Percentiles rank a stretch among this genome's conserved stretches.
These are phyloP conservation scores for Conger conger DNA, from an alignment of 2,113 vertebrate genomes.

Conservation along the genomic window DNA sequence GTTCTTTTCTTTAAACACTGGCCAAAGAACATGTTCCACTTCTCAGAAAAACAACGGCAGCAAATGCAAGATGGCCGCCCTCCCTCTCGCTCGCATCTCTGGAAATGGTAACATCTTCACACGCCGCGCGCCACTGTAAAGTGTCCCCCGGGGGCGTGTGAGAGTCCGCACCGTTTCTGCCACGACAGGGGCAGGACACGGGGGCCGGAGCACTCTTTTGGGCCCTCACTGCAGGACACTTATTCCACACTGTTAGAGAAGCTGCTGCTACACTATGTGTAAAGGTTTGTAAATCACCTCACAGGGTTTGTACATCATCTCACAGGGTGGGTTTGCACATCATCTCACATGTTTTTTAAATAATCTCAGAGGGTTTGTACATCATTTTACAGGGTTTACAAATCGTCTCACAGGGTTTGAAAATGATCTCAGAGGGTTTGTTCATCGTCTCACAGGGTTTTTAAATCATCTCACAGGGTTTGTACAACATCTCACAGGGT, in stretches of 20 bases:
- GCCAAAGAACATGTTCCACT: neutral
- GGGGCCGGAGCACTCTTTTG: constrained; percentile 1
- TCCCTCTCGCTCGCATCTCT: neutral
- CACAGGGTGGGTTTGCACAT: too few species aligned
- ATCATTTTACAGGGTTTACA: too few species aligned
- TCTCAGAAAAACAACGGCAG: neutral
- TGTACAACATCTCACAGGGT: too few species aligned
- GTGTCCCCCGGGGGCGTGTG: neutral
- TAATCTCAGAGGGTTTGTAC: too few species aligned
- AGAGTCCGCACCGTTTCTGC: neutral
- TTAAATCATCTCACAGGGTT: too few species aligned
- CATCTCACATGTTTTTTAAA: too few species aligned
- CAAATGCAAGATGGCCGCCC: neutral
- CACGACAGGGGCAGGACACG: neutral
- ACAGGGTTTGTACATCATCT: too few species aligned
- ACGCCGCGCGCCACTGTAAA: neutral
- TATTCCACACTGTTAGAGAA: constrained; percentile 22
- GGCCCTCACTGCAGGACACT: constrained; percentile 6
- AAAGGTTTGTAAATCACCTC: neutral
- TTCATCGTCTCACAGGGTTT: too few species aligned
- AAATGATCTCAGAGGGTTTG: too few species aligned
- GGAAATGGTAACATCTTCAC: neutral
- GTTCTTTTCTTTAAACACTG: neutral
- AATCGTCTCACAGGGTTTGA: too few species aligned
- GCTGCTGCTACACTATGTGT: neutral